Conservation (phyloP, 2,888 invertebrate genomes). For the Steinernema hermaphroditum region DNA sequence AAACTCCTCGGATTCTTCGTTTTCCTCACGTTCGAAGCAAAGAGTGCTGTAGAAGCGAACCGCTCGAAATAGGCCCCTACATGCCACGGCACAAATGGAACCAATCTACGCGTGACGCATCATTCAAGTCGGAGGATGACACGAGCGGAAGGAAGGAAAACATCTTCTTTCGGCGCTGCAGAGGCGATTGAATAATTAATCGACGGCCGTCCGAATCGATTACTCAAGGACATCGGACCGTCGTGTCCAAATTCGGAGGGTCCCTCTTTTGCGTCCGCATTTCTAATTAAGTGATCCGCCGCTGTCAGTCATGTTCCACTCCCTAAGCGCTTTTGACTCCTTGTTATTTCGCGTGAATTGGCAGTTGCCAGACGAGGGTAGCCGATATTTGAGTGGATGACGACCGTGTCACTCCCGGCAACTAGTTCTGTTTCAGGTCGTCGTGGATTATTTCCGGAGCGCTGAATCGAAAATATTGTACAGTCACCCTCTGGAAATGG, state of each 20-base stretch:
- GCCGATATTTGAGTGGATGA: slow-evolving; percentile 1
- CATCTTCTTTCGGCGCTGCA: neutral
- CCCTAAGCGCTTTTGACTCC: neutral
- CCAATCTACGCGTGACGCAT: too few species aligned
- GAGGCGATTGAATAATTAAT: neutral
- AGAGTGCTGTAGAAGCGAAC: too few species aligned
- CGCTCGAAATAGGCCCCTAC: too few species aligned
- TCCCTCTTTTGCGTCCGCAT: neutral
- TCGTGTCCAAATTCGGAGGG: neutral
- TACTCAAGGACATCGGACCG: slow-evolving; percentile 12
- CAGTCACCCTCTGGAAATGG: neutral
- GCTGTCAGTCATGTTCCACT: neutral
- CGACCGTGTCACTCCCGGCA: neutral
- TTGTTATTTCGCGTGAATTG: slow-evolving; percentile 3
- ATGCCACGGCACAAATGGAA: too few species aligned
- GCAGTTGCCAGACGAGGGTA: slow-evolving; percentile 9
- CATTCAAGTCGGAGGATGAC: too few species aligned
- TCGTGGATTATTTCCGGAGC: neutral
- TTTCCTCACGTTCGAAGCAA: too few species aligned
- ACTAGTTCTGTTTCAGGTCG: neutral
- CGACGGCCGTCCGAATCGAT: slow-evolving; percentile 8
- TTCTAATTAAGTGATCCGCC: neutral
- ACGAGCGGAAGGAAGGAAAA: neutral
- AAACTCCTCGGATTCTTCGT: too few species aligned
- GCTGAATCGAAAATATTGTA: neutral